Evolutionary conservation across 1,140 invertebrate species (phyloP).

Genomic region (Solen grandis): DNA sequence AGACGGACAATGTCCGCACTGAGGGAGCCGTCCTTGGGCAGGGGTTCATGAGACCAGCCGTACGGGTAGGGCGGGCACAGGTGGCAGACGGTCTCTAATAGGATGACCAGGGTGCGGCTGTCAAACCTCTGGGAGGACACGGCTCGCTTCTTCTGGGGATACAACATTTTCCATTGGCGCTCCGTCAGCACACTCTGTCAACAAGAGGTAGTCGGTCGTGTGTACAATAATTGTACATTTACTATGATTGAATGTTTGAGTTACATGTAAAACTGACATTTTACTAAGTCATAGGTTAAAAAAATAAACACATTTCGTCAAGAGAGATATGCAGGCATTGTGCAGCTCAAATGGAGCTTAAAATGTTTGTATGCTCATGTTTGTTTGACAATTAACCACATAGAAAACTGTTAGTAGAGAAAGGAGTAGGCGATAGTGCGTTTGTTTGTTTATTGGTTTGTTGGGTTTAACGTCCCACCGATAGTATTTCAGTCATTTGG

Average conservation of each 20-base stretch:
- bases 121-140: constrained; percentile 68
- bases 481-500: background rate
- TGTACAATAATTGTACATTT: no score
- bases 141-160: constrained; percentile 63
- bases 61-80: constrained; percentile 75
- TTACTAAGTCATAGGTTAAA: no score
- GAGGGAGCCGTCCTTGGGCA: constrained; percentile 67
- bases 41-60: constrained; percentile 70
- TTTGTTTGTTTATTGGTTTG: background rate
- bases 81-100: constrained; percentile 75
- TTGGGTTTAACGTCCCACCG: background rate
- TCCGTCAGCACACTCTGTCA: constrained; percentile 61
- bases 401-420: no score
- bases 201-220: no score
- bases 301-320: no score
- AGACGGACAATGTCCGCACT: constrained; percentile 74
- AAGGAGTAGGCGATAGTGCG: no score
- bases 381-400: no score
- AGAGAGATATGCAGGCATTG: no score
- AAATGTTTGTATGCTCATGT: no score
- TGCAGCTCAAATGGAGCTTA: no score
- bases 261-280: no score
- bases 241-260: no score
- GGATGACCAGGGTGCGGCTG: constrained; percentile 61
- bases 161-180: constrained; percentile 71